A percentile compares a stretch with the other conserved stretches of the same genome.
Conservation (phyloP, 2,888 invertebrate genomes). For the Taenaris catops region DNA sequence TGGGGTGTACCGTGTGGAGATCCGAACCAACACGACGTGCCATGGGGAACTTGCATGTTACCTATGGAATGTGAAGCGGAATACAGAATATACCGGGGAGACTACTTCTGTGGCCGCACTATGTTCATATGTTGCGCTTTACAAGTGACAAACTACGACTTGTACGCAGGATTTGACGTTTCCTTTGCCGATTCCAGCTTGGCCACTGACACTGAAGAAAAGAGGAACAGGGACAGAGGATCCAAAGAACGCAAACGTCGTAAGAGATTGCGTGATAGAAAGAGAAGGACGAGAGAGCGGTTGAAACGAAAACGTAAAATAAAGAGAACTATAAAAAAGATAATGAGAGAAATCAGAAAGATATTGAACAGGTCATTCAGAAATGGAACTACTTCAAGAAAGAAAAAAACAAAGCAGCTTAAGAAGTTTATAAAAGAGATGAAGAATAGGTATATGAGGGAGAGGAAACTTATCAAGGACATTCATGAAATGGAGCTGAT, state of each 20-base stretch:
- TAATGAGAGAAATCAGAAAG: slow-evolving; percentile 45
- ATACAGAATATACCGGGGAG: slow-evolving; percentile 58
- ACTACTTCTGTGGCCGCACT: slow-evolving; percentile 55
- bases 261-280: slow-evolving; percentile 27
- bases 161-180: slow-evolving; percentile 55
- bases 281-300: slow-evolving; percentile 34
- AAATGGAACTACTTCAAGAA: slow-evolving; percentile 45
- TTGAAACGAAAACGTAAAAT: slow-evolving; percentile 45
- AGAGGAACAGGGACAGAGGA: slow-evolving; percentile 24
- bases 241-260: slow-evolving; percentile 31
- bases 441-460: slow-evolving; percentile 51
- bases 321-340: slow-evolving; percentile 43
- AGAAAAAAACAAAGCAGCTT: slow-evolving; percentile 50
- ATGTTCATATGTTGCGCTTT: slow-evolving; percentile 56
- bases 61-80: slow-evolving; percentile 55
- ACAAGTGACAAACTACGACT: slow-evolving; percentile 49
- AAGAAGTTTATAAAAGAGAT: slow-evolving; percentile 52
- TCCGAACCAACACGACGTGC: slow-evolving; percentile 61
- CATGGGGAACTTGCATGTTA: slow-evolving; percentile 61
- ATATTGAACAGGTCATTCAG: slow-evolving; percentile 44
- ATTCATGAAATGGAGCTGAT: slow-evolving; percentile 46
- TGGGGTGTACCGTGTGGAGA: slow-evolving; percentile 68
- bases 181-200: slow-evolving; percentile 50
- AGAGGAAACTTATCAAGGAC: slow-evolving; percentile 45
- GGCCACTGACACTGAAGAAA: slow-evolving; percentile 46